Conservation (phyloP, 2,113 vertebrate species). For the Oceanodroma tethys region DNA sequence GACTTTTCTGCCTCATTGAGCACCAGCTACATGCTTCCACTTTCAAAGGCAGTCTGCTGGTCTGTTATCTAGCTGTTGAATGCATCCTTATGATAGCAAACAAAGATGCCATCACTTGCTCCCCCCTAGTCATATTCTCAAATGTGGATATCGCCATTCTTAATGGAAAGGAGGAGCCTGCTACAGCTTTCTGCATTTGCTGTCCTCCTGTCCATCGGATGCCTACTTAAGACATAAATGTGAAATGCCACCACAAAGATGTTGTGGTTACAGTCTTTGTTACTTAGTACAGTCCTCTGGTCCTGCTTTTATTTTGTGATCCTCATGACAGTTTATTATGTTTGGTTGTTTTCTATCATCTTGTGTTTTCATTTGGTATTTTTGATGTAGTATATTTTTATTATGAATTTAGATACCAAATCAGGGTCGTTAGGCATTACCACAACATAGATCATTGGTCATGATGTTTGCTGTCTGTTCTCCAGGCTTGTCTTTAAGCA, state of each 20-base stretch:
- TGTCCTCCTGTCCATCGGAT: not conserved
- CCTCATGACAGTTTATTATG: rapidly evolving
- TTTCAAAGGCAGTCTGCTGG: not conserved
- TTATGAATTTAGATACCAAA: not conserved
- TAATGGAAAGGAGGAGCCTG: not conserved
- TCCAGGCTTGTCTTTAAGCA: not conserved
- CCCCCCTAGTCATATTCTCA: not conserved
- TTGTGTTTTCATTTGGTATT: not conserved
- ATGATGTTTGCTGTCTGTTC: not conserved
- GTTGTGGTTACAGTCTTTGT: not conserved
- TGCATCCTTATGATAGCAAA: not conserved
- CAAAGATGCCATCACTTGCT: not conserved
- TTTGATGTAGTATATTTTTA: not conserved
- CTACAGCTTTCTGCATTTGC: not conserved
- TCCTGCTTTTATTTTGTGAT: not conserved
- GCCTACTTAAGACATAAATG: not conserved
- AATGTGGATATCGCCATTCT: rapidly evolving
- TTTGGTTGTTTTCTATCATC: not conserved
- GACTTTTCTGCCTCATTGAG: not conserved
- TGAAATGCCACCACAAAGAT: not conserved
- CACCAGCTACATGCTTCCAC: not conserved
- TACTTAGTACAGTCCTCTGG: not conserved
- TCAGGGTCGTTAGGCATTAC: not conserved
- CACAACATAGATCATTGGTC: not conserved
- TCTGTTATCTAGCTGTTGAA: not conserved